These are phyloP conservation scores for Polypedilum pembai DNA, from an alignment of 1,140 invertebrate genomes.

Conservation along the genomic window DNA sequence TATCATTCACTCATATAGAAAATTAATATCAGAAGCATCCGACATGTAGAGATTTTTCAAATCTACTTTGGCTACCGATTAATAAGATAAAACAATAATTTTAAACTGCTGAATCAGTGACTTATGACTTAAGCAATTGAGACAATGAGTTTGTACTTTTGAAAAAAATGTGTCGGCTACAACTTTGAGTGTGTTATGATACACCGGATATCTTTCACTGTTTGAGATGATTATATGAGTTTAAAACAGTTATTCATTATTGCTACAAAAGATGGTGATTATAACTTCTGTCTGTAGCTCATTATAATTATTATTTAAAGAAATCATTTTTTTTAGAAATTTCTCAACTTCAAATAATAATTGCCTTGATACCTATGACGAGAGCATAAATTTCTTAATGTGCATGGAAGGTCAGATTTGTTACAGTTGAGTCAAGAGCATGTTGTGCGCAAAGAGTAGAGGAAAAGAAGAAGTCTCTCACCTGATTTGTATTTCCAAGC, in stretches of 20 bases:
- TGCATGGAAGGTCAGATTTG: background rate
- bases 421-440: background rate
- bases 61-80: background rate
- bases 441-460: background rate
- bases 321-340: too few species aligned
- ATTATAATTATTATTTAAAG: too few species aligned
- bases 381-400: background rate
- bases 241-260: conserved; percentile 10
- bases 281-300: background rate
- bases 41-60: background rate
- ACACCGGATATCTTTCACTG: background rate
- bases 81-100: too few species aligned
- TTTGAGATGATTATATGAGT: background rate
- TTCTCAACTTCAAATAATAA: too few species aligned
- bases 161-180: too few species aligned
- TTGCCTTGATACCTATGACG: background rate
- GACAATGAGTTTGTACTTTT: too few species aligned
- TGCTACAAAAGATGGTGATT: background rate
- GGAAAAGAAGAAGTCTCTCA: background rate
- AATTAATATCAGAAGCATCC: conserved; percentile 12
- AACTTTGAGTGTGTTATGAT: too few species aligned
- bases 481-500: conserved; percentile 10
- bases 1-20: background rate
- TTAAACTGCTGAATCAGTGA: background rate
- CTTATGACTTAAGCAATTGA: background rate